phyloP scores from a whole-genome alignment of 2,888 invertebrate genomes.

The Iselma pallidipennis region DNA sequence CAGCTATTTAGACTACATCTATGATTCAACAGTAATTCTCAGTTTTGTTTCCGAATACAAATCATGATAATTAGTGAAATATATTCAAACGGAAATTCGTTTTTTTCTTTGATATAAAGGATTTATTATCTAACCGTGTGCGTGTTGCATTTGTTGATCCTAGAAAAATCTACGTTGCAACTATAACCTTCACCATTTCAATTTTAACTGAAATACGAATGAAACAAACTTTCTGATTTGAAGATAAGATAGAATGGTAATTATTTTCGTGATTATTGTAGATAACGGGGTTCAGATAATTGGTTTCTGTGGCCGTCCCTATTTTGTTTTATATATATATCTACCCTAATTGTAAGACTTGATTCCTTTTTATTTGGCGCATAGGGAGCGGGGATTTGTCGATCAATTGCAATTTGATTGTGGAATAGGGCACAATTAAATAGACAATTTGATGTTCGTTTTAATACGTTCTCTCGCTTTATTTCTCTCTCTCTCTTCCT shows the following conservation, averaged over 20 bases:
- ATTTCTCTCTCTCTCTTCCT: not conserved
- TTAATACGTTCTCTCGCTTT: not conserved
- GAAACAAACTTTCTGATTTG: slow-evolving; percentile 41
- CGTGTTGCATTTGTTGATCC: not conserved
- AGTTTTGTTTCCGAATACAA: not conserved
- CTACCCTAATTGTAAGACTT: too few species aligned
- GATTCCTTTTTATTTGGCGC: not conserved
- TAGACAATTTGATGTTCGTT: not conserved
- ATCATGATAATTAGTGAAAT: not conserved
- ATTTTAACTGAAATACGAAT: slow-evolving; percentile 29
- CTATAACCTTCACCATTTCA: slow-evolving; percentile 3
- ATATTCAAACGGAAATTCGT: not conserved
- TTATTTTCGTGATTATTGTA: slow-evolving; percentile 51
- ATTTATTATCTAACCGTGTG: not conserved
- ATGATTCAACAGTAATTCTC: not conserved
- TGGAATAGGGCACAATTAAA: not conserved
- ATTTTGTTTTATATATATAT: not conserved
- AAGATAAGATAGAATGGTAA: slow-evolving; percentile 52
- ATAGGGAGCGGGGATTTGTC: not conserved
- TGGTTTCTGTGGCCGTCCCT: slow-evolving; percentile 32
- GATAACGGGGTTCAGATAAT: slow-evolving; percentile 42
- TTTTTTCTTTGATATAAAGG: not conserved
- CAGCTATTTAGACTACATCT: not conserved
- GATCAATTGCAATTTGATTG: not conserved
- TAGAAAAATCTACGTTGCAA: slow-evolving; percentile 8